These are phyloP conservation scores for Scelioninae gen. 1 DNA, from an alignment of 2,888 invertebrate genomes.

Conservation along the genomic window DNA sequence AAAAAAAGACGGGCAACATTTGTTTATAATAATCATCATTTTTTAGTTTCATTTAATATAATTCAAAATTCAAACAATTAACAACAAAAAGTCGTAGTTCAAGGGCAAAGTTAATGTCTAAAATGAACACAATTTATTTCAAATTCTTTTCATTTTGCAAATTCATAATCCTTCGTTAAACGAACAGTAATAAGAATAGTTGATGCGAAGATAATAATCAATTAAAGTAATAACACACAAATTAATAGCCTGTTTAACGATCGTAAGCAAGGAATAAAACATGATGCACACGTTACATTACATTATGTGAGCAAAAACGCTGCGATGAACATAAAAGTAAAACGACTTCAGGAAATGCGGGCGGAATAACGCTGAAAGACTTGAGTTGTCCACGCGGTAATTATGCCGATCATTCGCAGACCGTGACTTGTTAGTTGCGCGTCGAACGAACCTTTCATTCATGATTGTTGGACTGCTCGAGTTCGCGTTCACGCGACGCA, in stretches of 20 bases:
- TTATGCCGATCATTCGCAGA: constrained; percentile 78
- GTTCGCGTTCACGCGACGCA: constrained; percentile 74
- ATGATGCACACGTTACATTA: constrained; percentile 32
- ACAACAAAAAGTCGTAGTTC: no score
- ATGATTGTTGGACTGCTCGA: constrained; percentile 73
- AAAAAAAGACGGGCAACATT: no score
- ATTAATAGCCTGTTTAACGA: constrained; percentile 56
- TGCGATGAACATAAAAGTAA: constrained; percentile 66
- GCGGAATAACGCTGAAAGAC: constrained; percentile 75
- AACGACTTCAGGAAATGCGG: constrained; percentile 70
- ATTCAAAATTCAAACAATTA: no score
- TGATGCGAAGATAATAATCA: constrained; percentile 35
- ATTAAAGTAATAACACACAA: constrained; percentile 51
- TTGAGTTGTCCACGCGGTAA: constrained; percentile 78
- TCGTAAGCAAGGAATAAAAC: constrained; percentile 30
- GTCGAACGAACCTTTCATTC: constrained; percentile 74
- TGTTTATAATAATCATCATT: no score
- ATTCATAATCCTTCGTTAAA: constrained; percentile 6
- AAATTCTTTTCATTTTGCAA: constrained; percentile 1
- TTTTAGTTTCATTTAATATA: no score
- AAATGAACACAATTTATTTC: no score
- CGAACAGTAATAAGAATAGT: not conserved
- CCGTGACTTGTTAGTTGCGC: constrained; percentile 79
- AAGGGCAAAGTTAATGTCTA: no score
- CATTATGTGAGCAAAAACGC: constrained; percentile 45